phyloP scores from a whole-genome alignment of 2,888 invertebrate genomes.

The Antheraea yamamai region DNA sequence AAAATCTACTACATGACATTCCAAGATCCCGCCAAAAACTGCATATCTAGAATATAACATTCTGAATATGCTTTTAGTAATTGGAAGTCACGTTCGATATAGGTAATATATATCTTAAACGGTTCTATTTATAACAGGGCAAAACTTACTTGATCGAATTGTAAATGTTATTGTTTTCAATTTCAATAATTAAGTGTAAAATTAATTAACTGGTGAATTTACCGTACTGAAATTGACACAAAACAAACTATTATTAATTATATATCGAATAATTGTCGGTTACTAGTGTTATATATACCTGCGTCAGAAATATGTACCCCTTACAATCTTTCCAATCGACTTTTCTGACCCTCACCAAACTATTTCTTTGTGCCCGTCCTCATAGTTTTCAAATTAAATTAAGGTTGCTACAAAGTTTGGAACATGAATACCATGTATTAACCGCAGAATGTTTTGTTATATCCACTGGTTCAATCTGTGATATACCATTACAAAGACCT shows the following conservation, averaged over 20 bases:
- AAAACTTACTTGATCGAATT: neutral
- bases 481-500: constrained; percentile 6
- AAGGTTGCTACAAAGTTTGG: constrained; percentile 44
- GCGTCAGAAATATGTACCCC: constrained; percentile 24
- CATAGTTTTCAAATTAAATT: constrained; percentile 73
- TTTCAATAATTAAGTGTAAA: no score
- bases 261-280: neutral
- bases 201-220: no score
- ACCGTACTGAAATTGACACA: no score
- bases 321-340: constrained; percentile 33
- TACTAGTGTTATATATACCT: neutral
- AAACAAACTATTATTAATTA: no score
- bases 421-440: constrained; percentile 37
- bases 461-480: constrained; percentile 13
- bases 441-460: constrained; percentile 33
- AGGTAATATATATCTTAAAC: no score
- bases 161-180: neutral
- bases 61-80: neutral
- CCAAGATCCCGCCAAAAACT: no score
- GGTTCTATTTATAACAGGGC: no score
- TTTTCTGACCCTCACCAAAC: constrained; percentile 47
- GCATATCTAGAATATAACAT: no score
- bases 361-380: constrained; percentile 68
- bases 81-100: neutral
- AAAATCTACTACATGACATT: no score